These are phyloP conservation scores for Varanus salvator DNA, from an alignment of 2,113 vertebrate genomes.

Conservation along the genomic window DNA sequence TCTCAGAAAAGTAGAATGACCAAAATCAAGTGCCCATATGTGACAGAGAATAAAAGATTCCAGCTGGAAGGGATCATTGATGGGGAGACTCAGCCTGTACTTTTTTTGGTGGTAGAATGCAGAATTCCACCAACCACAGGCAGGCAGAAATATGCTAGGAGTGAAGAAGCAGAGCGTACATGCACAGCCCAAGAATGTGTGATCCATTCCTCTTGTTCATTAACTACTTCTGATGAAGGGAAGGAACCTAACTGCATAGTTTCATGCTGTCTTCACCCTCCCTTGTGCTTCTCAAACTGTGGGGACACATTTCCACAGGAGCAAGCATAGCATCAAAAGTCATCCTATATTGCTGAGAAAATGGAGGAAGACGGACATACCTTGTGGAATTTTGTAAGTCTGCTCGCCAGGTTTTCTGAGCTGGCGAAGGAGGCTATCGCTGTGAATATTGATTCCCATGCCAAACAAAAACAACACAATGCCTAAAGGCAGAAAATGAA, in stretches of 20 bases:
- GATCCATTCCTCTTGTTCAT: neutral
- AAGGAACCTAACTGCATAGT: neutral
- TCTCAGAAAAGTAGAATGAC: neutral
- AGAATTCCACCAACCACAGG: too few species aligned
- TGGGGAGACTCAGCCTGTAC: too few species aligned
- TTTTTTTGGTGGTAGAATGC: too few species aligned
- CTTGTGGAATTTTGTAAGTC: slow-evolving; percentile 87
- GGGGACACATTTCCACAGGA: neutral
- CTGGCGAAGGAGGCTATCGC: slow-evolving; percentile 84
- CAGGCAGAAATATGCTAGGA: too few species aligned
- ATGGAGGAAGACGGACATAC: slow-evolving; percentile 64
- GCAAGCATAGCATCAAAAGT: neutral
- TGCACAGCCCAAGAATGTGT: too few species aligned
- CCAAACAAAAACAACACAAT: slow-evolving; percentile 84
- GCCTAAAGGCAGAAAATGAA: slow-evolving; percentile 75
- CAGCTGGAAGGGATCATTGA: too few species aligned
- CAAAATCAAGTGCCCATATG: neutral
- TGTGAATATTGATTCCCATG: slow-evolving; percentile 93
- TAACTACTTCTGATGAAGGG: neutral
- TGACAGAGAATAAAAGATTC: neutral
- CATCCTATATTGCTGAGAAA: neutral
- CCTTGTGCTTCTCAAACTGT: neutral
- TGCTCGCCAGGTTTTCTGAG: slow-evolving; percentile 88
- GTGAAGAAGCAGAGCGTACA: too few species aligned
- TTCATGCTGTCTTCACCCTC: neutral